Percentiles rank a stretch among this genome's conserved stretches.
Evolutionary conservation across 2,888 invertebrate species (phyloP).

Genomic region (Anorthoa munda): DNA sequence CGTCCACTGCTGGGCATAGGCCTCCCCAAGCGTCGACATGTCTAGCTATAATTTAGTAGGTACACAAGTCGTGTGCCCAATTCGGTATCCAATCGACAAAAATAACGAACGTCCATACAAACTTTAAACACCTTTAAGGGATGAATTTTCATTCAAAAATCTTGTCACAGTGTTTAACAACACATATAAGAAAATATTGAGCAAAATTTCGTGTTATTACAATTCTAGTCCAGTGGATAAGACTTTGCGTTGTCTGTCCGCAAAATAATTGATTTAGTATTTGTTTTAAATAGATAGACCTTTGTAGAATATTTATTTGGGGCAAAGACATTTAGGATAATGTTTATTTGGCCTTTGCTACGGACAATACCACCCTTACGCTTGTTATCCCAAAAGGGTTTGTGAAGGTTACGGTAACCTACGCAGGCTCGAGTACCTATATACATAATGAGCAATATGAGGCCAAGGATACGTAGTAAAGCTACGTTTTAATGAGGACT

Average conservation of each 20-base stretch:
- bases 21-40: too few relatives aligned
- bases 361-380: constrained; percentile 17
- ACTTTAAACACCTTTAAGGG: neutral
- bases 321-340: neutral
- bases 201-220: neutral
- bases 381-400: constrained; percentile 45
- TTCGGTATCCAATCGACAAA: neutral
- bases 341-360: constrained; percentile 18
- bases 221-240: neutral
- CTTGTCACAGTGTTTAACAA: neutral
- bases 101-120: neutral
- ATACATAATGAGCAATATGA: neutral
- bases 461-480: constrained; percentile 6
- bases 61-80: too few relatives aligned
- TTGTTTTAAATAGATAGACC: neutral
- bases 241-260: neutral
- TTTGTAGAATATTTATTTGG: constrained; percentile 25
- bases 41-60: too few relatives aligned
- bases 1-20: too few relatives aligned
- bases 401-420: constrained; percentile 21
- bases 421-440: neutral
- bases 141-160: neutral
- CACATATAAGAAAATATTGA: neutral
- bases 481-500: constrained; percentile 4
- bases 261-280: neutral